These are phyloP conservation scores for Turdus rufiventris DNA, from an alignment of 2,113 vertebrate species.

Conservation along the genomic window DNA sequence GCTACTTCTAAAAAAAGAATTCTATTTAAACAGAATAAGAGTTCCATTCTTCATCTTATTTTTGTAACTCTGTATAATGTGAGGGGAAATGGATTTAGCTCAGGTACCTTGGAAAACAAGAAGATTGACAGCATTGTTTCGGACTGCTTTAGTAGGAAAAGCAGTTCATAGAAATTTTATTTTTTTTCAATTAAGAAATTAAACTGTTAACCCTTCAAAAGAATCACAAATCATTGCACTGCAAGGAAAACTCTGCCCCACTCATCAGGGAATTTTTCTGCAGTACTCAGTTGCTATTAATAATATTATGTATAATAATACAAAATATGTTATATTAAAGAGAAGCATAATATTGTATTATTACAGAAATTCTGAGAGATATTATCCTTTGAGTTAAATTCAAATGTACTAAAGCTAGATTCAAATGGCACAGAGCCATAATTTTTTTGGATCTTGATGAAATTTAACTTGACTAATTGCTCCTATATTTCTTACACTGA, in stretches of 20 bases:
- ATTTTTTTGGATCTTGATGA: neutral
- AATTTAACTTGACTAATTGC: neutral
- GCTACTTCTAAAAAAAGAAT: slow-evolving; percentile 3
- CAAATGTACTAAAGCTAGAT: neutral
- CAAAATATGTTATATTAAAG: neutral
- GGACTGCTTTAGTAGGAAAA: neutral
- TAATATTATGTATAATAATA: neutral
- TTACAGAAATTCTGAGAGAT: neutral
- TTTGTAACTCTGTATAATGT: neutral
- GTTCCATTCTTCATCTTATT: neutral
- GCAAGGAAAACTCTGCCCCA: neutral
- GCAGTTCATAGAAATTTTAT: neutral
- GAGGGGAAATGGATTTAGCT: neutral
- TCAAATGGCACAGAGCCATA: neutral
- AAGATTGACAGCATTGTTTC: neutral
- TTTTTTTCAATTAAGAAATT: neutral
- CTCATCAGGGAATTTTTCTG: neutral
- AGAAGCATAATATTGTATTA: neutral
- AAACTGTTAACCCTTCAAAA: neutral
- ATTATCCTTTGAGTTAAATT: neutral
- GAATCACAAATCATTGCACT: neutral
- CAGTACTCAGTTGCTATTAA: neutral
- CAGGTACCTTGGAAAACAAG: neutral
- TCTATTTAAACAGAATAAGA: neutral
- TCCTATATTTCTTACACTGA: neutral